Evolutionary conservation across 2,113 vertebrate genomes (phyloP), one percentile per base, ranked within the genome.

Genomic region (Gavia stellata): DNA sequence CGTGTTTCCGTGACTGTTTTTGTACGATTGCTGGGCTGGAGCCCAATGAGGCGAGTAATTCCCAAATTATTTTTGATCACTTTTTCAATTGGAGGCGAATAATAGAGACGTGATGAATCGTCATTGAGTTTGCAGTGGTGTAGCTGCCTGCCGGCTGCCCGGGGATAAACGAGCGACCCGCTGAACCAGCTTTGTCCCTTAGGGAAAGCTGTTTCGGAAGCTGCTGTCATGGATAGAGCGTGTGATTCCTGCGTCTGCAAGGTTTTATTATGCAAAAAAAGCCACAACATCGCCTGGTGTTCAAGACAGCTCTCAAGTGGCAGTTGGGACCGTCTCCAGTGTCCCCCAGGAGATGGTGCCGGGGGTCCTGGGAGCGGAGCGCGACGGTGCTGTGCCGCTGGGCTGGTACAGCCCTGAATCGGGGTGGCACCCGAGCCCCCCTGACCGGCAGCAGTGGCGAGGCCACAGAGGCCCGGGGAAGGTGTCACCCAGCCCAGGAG

Each of bases 101-200:
- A 58, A 52, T 14, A 15, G 71, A 52, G 75, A 38, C 44, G 59
- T 38, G 29, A 31, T 7, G 80, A 73, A 33, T 17, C 1, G 1
- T 42, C 29, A 7, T 0, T 0, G 70, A n/a, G 45, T 10, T 25
- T 15, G 31, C 47, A 18, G 49, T 2, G 10, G 34, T 4, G 33
- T 5, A 7, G 53, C 65, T 25, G 29, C 5, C 70, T 52, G 66
- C 85, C 33, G 63, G 31, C 70, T 71, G 71, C 66, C 61, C 0
- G 0, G 26, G 47, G 28, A 23, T 10, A 15, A 50, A 7, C 0
- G 0, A 21, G 33, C 3, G 5, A 34, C 31, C 36, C 3, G 1
- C 52, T 45, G 49, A 59, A 17, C 38, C 66, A 31, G 31, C 40
- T 13, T 6, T 17, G 38, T 9, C 24, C 42, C 73, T 19, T 7